Percentiles rank a stretch among this genome's conserved stretches.
phyloP scores from a whole-genome alignment of 2,888 invertebrate genomes.

The Apoda limacodes region DNA sequence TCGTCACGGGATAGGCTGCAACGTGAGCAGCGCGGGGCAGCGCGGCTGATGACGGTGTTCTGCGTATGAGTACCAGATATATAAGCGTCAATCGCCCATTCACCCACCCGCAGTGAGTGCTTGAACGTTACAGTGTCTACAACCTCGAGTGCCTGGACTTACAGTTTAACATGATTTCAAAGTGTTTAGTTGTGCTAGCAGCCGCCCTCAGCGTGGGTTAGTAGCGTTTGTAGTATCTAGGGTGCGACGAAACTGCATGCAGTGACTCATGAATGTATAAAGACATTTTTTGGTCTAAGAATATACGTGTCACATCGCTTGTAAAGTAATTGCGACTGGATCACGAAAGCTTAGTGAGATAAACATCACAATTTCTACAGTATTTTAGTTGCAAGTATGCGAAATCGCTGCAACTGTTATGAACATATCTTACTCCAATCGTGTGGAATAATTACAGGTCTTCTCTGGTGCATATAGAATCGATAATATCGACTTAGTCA shows the following conservation, averaged over 20 bases:
- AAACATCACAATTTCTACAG: slow-evolving; percentile 35
- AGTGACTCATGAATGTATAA: slow-evolving; percentile 25
- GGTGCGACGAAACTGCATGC: slow-evolving; percentile 36
- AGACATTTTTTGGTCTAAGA: no score
- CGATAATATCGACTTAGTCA: no score
- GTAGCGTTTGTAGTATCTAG: slow-evolving; percentile 66
- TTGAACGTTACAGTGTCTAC: slow-evolving; percentile 65
- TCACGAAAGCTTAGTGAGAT: slow-evolving; percentile 37
- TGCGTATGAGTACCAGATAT: slow-evolving; percentile 58
- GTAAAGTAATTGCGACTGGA: slow-evolving; percentile 28
- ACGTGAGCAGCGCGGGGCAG: slow-evolving; percentile 25
- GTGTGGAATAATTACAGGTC: slow-evolving; percentile 3
- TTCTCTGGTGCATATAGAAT: no score
- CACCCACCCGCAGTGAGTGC: slow-evolving; percentile 69
- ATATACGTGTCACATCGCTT: slow-evolving; percentile 22
- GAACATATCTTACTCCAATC: slow-evolving; percentile 4
- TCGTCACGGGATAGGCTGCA: slow-evolving; percentile 19
- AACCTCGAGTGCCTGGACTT: slow-evolving; percentile 60
- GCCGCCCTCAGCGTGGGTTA: slow-evolving; percentile 78
- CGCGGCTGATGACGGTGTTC: slow-evolving; percentile 54
- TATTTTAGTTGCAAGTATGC: slow-evolving; percentile 27
- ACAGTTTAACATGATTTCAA: slow-evolving; percentile 64
- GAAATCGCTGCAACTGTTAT: slow-evolving; percentile 17
- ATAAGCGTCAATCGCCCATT: slow-evolving; percentile 64
- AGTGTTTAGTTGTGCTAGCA: slow-evolving; percentile 71